Conservation (phyloP, 92 coral and sea anemone species). For the Epizoanthus illoricatus region DNA sequence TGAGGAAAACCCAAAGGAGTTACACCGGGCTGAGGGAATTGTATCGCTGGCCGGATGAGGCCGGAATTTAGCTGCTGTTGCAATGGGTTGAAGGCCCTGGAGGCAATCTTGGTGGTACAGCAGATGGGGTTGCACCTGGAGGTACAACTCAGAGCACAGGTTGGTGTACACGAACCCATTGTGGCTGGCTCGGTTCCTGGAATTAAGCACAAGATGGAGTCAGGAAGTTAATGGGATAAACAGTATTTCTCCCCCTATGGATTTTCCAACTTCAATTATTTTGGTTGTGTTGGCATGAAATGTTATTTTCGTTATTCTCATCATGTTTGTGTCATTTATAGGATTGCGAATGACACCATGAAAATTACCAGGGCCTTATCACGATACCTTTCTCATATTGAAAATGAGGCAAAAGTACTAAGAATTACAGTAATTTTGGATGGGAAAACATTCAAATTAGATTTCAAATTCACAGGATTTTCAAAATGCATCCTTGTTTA, state of each 20-base stretch:
- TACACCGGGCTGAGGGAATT: background rate
- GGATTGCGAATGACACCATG: no score
- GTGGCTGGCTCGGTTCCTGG: slow-evolving; percentile 70
- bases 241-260: background rate
- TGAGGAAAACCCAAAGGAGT: slow-evolving; percentile 19
- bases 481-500: background rate
- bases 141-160: slow-evolving; percentile 57
- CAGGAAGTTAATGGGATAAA: background rate
- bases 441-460: background rate
- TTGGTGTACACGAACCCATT: slow-evolving; percentile 66
- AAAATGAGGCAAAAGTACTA: no score
- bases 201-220: background rate
- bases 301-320: no score
- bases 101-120: slow-evolving; percentile 62
- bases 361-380: no score
- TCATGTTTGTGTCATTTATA: no score
- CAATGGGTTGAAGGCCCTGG: slow-evolving; percentile 39
- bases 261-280: no score
- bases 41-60: background rate
- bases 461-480: background rate
- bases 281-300: no score
- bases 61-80: slow-evolving; percentile 31
- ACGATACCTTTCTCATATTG: no score
- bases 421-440: no score
- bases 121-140: slow-evolving; percentile 78